Percentiles rank a stretch among this genome's conserved stretches.
phyloP scores from a whole-genome alignment of 1,140 invertebrate species.

The Vollenhovia emeryi region DNA sequence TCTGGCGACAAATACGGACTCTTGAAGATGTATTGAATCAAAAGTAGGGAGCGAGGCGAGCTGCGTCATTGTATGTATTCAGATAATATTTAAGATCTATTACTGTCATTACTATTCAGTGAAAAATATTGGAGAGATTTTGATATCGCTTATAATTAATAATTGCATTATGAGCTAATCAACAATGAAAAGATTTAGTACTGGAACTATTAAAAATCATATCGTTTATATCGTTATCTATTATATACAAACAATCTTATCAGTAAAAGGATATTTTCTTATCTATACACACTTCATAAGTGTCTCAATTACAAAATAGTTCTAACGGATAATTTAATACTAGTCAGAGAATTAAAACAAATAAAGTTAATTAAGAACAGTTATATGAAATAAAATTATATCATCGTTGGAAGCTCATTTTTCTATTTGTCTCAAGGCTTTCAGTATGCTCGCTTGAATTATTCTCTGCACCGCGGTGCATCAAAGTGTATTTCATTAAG shows the following conservation, averaged over 20 bases:
- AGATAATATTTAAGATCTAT: background rate
- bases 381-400: background rate
- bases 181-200: background rate
- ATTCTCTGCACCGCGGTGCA: background rate
- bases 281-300: background rate
- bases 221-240: background rate
- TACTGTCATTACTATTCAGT: background rate
- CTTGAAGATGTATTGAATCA: background rate
- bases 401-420: background rate
- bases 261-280: background rate
- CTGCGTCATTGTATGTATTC: background rate
- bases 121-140: background rate
- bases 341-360: background rate
- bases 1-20: background rate
- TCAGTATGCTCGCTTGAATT: background rate
- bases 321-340: background rate
- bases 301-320: background rate
- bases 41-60: background rate
- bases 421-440: background rate
- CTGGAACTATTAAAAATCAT: background rate
- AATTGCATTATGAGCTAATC: too few relatives aligned
- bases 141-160: conserved; percentile 3
- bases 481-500: conserved; percentile 2
- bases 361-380: background rate
- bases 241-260: background rate